Percentiles rank a stretch among this genome's conserved stretches.
Evolutionary conservation across 2,888 invertebrate species (phyloP).

Genomic region (Erannis defoliaria): DNA sequence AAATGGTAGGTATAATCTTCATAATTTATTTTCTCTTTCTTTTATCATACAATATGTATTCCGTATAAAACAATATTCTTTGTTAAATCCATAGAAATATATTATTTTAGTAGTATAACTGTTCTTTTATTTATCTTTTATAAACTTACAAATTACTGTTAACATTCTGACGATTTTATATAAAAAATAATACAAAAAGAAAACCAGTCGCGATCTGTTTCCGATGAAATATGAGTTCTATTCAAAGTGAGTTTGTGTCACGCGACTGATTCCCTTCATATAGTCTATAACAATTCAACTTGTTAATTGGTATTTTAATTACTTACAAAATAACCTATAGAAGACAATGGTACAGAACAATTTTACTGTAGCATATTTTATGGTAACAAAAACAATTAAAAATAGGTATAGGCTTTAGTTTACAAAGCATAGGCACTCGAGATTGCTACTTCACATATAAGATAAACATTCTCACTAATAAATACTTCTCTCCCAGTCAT

Average conservation of each 20-base stretch:
- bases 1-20: slow-evolving; percentile 85
- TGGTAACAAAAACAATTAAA: slow-evolving; percentile 86
- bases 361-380: slow-evolving; percentile 78
- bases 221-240: slow-evolving; percentile 26
- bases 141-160: slow-evolving; percentile 86
- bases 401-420: slow-evolving; percentile 81
- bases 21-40: slow-evolving; percentile 83
- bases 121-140: slow-evolving; percentile 81
- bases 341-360: slow-evolving; percentile 84
- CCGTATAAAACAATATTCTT: slow-evolving; percentile 86
- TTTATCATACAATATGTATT: slow-evolving; percentile 84
- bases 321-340: slow-evolving; percentile 80
- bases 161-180: slow-evolving; percentile 84
- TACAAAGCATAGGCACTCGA: slow-evolving; percentile 87
- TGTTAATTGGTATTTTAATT: slow-evolving; percentile 84
- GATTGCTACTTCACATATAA: slow-evolving; percentile 84
- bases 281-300: slow-evolving; percentile 82
- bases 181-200: slow-evolving; percentile 84
- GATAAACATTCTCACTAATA: slow-evolving; percentile 84
- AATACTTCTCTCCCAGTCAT: slow-evolving; percentile 78
- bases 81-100: slow-evolving; percentile 87
- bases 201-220: slow-evolving; percentile 46
- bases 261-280: slow-evolving; percentile 57
- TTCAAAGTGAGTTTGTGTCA: slow-evolving; percentile 38
- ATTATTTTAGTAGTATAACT: slow-evolving; percentile 86